Base-by-base conservation (phyloP, 2,797 vertebrate species). In the Pygocentrus nattereri region DNA sequence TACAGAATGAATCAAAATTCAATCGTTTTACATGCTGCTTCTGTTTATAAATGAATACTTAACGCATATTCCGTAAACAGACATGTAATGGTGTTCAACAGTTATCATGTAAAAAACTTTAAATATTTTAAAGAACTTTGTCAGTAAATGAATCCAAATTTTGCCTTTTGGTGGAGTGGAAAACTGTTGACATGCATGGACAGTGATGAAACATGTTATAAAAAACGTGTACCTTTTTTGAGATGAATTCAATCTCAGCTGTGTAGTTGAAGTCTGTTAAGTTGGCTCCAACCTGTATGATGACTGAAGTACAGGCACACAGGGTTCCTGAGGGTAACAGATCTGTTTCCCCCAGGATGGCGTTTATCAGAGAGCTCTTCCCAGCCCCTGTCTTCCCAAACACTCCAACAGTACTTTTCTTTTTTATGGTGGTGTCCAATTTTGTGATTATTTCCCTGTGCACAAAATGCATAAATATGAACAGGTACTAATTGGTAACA, bases 231-330 rank as follows among this genome's bases (percentile, higher is more conserved):
- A 84, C 83, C 83, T 74, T 7, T 75, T 81, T 71, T 27, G 74
- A 54, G n/a, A 74, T 27, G 47, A 84, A 23, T 47, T 70, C 62
- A 27, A 81, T 64, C 62, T 74, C 83, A 67, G 83, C 83, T 56
- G 1, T 78, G 70, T 78, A 84, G 52, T 25, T 78, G 44, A 62
- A 74, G 44, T 84, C 75, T 31, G 4, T 74, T 6, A 68, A 21
- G 30, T 81, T 84, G 44, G 75, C 72, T 68, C 74, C 79, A 58
- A 84, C 62, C 47, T 81, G 79, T 68, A 73, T 78, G 15, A 81
- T n/a, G 27, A 84, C 62, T 11, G 83, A 76, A 31, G 83, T 84
- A 31, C 83, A 84, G 25, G 83, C 83, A 81, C 61, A 65, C 3
- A 64, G 23, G 50, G 49, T 41, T 49, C 83, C 83, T 31, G 79